phyloP scores from a whole-genome alignment of 2,888 invertebrate genomes.

The Camptogramma bilineatum region DNA sequence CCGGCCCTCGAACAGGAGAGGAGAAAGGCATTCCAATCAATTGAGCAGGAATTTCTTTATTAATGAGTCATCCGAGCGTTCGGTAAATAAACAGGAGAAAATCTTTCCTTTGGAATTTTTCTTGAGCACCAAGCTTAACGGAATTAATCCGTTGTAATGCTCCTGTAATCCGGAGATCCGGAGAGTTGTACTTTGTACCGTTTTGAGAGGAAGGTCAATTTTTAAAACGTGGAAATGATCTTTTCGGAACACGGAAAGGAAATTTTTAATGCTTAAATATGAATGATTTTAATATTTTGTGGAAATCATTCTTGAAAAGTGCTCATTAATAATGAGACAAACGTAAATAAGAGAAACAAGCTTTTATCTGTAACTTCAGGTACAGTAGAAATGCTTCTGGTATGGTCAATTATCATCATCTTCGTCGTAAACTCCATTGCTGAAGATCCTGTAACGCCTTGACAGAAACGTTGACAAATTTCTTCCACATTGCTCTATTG shows the following conservation, averaged over 20 bases:
- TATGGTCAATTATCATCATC: too few species aligned
- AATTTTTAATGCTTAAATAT: not conserved
- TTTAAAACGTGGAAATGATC: slow-evolving; percentile 19
- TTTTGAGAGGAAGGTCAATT: slow-evolving; percentile 28
- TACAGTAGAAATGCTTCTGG: too few species aligned
- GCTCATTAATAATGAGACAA: too few species aligned
- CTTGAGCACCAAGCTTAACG: slow-evolving; percentile 17
- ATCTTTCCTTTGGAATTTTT: slow-evolving; percentile 29
- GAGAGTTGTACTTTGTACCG: slow-evolving; percentile 22
- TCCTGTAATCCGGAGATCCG: slow-evolving; percentile 31
- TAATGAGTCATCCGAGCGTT: slow-evolving; percentile 17
- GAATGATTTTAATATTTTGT: not conserved
- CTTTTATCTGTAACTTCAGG: too few species aligned
- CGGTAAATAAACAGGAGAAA: slow-evolving; percentile 31
- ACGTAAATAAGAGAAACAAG: too few species aligned
- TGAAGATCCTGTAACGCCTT: too few species aligned
- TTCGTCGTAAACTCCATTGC: too few species aligned
- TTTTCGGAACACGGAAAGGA: not conserved
- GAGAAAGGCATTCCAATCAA: slow-evolving; percentile 27
- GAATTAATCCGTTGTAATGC: slow-evolving; percentile 36
- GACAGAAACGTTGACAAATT: too few species aligned
- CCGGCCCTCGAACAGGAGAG: slow-evolving; percentile 1
- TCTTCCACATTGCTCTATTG: too few species aligned
- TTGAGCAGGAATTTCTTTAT: slow-evolving; percentile 23
- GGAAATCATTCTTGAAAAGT: not conserved